phyloP scores from a whole-genome alignment of 2,888 invertebrate genomes.

The Hofmannophila pseudospretella region DNA sequence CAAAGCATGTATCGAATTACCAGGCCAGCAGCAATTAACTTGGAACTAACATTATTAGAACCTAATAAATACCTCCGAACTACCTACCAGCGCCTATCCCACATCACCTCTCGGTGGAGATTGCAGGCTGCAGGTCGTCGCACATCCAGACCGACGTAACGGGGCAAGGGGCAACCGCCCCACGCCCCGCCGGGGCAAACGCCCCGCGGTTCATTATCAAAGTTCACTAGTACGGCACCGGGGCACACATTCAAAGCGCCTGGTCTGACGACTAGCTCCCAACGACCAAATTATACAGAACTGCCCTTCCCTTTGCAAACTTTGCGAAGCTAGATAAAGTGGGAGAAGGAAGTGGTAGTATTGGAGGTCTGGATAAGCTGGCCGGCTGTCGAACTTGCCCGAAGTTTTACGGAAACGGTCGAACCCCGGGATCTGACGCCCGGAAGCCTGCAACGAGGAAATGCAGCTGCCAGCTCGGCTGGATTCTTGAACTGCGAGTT shows the following conservation, averaged over 20 bases:
- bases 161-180: conserved; percentile 11
- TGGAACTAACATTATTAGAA: conserved; percentile 11
- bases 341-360: conserved; percentile 16
- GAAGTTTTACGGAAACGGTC: conserved; percentile 53
- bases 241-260: not conserved
- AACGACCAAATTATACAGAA: conserved; percentile 19
- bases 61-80: not conserved
- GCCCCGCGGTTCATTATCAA: conserved; percentile 73
- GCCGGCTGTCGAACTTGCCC: conserved; percentile 47
- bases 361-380: conserved; percentile 39
- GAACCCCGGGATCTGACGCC: conserved; percentile 58
- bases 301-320: conserved; percentile 28
- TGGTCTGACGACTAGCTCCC: not conserved
- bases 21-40: conserved; percentile 17
- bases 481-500: not conserved
- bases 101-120: conserved; percentile 30
- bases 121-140: conserved; percentile 61
- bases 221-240: conserved; percentile 67
- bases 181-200: conserved; percentile 47
- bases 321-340: conserved; percentile 8
- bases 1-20: conserved; percentile 6
- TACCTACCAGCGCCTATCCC: not conserved
- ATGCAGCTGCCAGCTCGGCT: conserved; percentile 25
- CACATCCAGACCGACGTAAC: conserved; percentile 41
- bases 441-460: conserved; percentile 59